These are phyloP conservation scores for Achroia grisella DNA, from an alignment of 1,140 invertebrate species.

Conservation along the genomic window DNA sequence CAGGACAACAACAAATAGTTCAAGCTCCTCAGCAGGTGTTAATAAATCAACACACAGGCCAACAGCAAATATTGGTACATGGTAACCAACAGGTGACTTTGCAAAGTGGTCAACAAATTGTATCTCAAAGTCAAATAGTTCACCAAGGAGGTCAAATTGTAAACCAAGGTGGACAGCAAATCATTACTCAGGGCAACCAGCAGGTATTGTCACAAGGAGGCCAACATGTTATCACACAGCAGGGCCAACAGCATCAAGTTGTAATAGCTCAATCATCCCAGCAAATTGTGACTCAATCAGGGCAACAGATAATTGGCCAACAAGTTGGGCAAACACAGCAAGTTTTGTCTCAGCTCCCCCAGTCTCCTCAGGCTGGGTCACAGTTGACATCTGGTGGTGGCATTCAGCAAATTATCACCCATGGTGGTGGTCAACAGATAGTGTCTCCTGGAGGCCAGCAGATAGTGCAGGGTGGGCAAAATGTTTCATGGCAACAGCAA, in stretches of 20 bases:
- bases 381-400: constrained; percentile 38
- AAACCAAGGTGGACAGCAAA: constrained; percentile 60
- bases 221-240: constrained; percentile 66
- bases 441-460: constrained; percentile 62
- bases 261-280: constrained; percentile 59
- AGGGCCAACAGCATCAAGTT: constrained; percentile 62
- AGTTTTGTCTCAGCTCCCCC: constrained; percentile 55
- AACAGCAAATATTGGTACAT: constrained; percentile 66
- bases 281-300: constrained; percentile 57
- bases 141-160: constrained; percentile 62
- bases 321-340: constrained; percentile 55
- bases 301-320: constrained; percentile 61
- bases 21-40: constrained; percentile 59
- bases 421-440: constrained; percentile 62
- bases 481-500: constrained; percentile 62
- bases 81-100: constrained; percentile 64
- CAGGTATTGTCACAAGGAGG: constrained; percentile 61
- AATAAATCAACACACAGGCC: constrained; percentile 63
- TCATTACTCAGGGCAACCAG: constrained; percentile 53
- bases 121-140: constrained; percentile 63
- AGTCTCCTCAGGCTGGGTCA: constrained; percentile 48
- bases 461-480: constrained; percentile 60
- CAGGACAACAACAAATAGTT: constrained; percentile 63
- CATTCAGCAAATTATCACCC: constrained; percentile 62
- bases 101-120: constrained; percentile 61